Base-by-base conservation (phyloP, 2,113 vertebrate species). In the Pelobates fuscus region DNA sequence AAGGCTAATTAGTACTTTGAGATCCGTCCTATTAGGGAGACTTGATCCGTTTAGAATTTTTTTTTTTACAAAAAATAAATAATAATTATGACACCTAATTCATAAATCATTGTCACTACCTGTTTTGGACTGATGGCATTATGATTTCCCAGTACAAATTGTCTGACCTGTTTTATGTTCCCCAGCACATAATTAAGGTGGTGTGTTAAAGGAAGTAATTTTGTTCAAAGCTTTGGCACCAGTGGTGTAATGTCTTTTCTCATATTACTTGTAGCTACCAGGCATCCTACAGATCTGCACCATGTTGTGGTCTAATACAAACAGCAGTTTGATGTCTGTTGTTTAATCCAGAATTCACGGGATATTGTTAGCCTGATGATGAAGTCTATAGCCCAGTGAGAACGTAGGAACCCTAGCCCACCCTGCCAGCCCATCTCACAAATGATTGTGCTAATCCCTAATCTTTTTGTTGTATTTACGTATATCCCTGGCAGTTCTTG, bases 61-160 rank as follows among this genome's bases (percentile, higher is more conserved):
- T n/a, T n/a, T n/a, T n/a, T n/a, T n/a, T n/a, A 83, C 85, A 86
- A 88, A 88, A 81, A 72, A 85, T 86, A 94, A 95, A 95, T 93
- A 95, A 95, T 93, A 95, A 94, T 93, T 94, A 92, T 88, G 80
- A 91, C 93, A 94, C 94, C 92, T 92, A 91, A 80, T 87, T 89
- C 87, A 93, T 94, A 95, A 95, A 95, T 95, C 93, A 92, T 91
- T 87, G 88, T 92, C 93, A 91, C 87, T 93, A 92, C 92, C 90
- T 91, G 86, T 87, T 86, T 90, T 89, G 86, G 89, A 90, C 83
- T 89, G 90, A 92, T 93, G 90, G 91, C 95, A 95, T 96, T 96
- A 95, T 97, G 94, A 95, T 94, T 94, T 94, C 91, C 91, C 85
- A 84, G 89, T 94, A 95, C 93, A 95, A 96, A 95, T 96, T 94